Base-by-base conservation (phyloP, 1,140 invertebrate genomes). In the Caenorhabditis briggsae region DNA sequence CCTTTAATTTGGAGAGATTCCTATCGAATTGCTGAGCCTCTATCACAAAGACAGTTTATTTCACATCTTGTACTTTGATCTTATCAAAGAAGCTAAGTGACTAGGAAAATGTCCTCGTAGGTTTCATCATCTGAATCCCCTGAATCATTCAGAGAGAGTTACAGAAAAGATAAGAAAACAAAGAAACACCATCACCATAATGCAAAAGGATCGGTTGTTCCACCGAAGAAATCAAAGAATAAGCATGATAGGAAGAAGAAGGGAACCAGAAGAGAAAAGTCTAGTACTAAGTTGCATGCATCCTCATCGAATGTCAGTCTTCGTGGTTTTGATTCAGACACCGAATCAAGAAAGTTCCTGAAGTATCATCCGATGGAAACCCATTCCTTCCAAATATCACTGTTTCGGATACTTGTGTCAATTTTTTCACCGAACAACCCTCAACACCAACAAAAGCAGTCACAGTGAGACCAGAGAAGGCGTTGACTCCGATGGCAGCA, bases 331-430 rank as follows among this genome's bases (percentile, higher is more conserved):
- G 33, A 12, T 23, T n/a, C 43, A 50, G 9, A 53, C 5, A n/a
- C 1, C 14, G 23, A 23, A 50, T 50, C 33, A 53, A 23, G 23
- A 78, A 70, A 46, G 12, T 2, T 16, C n/a, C 50, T 12, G 46
- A 50, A 9, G 11, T 14, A 0, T 18, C 43, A 11, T 43, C 64
- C 2, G 70, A 78, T 50, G 70, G 70, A 12, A 14, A 18, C 7
- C 70, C 46, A 23, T 41, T 78, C 23, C 70, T 78, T 50, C 70
- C 46, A 23, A 50, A 46, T 12, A 70, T 70, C 9, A 70, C 33
- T 18, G 70, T 23, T 53, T 78, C 70, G 5, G 70, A 78, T 53
- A 78, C 70, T 78, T 50, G 46, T 78, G 70, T 50, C 7, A 78
- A 50, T 23, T 7, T 50, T 5, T 50, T 50, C 46, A 11, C 46